phyloP scores from a whole-genome alignment of 2,888 invertebrate species.

The Clanis bilineata region DNA sequence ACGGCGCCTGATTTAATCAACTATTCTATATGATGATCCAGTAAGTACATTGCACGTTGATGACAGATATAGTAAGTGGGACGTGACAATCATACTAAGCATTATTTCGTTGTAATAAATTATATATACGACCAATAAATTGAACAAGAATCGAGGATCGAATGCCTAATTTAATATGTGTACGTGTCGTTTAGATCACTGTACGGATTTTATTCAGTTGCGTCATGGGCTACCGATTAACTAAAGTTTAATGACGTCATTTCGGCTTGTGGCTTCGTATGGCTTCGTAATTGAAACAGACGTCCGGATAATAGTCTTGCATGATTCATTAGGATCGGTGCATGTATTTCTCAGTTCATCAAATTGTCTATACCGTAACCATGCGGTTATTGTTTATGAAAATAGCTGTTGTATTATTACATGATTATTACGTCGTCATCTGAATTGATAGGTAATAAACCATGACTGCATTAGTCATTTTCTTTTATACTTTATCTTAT shows the following conservation, averaged over 20 bases:
- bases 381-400: too few relatives aligned
- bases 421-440: not conserved
- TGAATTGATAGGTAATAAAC: not conserved
- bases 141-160: slow-evolving; percentile 46
- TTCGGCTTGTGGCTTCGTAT: not conserved
- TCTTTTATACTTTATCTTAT: not conserved
- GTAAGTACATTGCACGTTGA: slow-evolving; percentile 46
- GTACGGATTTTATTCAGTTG: slow-evolving; percentile 8
- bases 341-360: not conserved
- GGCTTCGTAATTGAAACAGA: not conserved
- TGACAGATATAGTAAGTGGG: slow-evolving; percentile 48
- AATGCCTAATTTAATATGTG: slow-evolving; percentile 43
- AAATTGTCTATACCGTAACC: not conserved
- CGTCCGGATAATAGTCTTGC: not conserved
- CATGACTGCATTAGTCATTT: not conserved
- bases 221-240: not conserved
- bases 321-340: not conserved
- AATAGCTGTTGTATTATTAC: not conserved
- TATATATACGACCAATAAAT: slow-evolving; percentile 59
- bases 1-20: slow-evolving; percentile 58
- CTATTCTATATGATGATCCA: slow-evolving; percentile 52
- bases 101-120: slow-evolving; percentile 50
- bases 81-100: slow-evolving; percentile 56
- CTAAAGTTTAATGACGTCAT: slow-evolving; percentile 11
- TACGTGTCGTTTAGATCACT: slow-evolving; percentile 21